A percentile compares a stretch with the other conserved stretches of the same genome.
Conservation (phyloP, 2,888 invertebrate species). For the Metacarcinus magister region DNA sequence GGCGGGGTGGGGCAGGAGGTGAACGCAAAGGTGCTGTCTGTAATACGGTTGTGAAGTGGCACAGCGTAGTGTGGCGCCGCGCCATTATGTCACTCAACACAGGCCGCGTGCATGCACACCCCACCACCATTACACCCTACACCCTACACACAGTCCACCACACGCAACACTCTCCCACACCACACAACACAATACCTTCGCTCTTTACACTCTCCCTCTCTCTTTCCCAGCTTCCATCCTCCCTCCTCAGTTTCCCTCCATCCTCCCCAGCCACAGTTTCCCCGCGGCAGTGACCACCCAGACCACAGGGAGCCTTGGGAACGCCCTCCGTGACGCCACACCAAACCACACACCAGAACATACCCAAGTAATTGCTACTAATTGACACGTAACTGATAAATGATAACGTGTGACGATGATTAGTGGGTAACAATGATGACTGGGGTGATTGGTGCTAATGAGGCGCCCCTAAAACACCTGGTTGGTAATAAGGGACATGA, state of each 20-base stretch:
- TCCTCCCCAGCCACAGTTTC: background rate
- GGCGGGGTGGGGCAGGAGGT: background rate
- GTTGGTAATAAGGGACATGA: background rate
- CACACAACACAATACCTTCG: background rate
- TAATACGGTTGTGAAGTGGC: background rate
- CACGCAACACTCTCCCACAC: background rate
- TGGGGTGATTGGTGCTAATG: background rate
- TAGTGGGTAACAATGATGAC: background rate
- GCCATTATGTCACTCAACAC: background rate
- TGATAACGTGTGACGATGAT: background rate
- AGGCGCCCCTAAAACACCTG: background rate
- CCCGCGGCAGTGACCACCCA: background rate
- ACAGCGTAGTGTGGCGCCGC: background rate
- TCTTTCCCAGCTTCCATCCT: background rate
- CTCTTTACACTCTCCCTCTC: background rate
- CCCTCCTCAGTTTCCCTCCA: background rate
- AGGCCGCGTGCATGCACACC: background rate
- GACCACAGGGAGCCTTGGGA: constrained; percentile 15
- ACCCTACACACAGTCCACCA: background rate
- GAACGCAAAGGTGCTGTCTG: background rate
- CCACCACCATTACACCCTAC: background rate
- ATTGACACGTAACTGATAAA: background rate
- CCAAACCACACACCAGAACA: background rate
- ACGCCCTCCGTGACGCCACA: background rate
- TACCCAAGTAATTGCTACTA: background rate